These are phyloP conservation scores for Eretmodus cyanostictus DNA, from an alignment of 2,113 vertebrate species.

Conservation along the genomic window DNA sequence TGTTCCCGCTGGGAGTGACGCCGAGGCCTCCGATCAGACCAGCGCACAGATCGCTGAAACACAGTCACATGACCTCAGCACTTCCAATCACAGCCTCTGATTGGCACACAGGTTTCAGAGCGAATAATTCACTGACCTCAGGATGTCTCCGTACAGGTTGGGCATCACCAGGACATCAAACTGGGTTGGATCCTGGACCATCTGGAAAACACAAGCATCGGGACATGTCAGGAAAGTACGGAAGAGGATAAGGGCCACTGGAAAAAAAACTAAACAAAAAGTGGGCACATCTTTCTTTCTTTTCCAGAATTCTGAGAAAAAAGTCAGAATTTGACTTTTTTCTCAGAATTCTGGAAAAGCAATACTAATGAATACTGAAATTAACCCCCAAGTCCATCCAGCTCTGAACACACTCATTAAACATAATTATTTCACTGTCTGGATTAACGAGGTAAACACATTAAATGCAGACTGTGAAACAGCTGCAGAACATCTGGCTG, in stretches of 20 bases:
- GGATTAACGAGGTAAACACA: neutral
- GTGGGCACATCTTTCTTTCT: accelerated
- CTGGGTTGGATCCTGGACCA: constrained; percentile 94
- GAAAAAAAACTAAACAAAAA: accelerated
- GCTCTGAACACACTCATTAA: neutral
- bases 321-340: no score
- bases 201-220: constrained; percentile 61
- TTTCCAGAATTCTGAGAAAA: neutral
- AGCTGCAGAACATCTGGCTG: neutral
- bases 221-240: neutral
- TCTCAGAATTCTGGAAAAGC: neutral
- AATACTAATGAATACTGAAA: neutral
- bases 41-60: constrained; percentile 88
- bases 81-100: neutral
- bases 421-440: neutral
- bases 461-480: neutral
- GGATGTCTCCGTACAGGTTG: constrained; percentile 93
- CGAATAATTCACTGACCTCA: constrained; percentile 73
- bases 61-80: neutral
- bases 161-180: constrained; percentile 98
- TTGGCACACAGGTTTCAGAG: accelerated
- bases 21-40: constrained; percentile 93
- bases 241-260: accelerated
- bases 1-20: constrained; percentile 95
- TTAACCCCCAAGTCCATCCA: neutral